Evolutionary conservation across 2,888 invertebrate species (phyloP).

Genomic region (Rapana venosa): DNA sequence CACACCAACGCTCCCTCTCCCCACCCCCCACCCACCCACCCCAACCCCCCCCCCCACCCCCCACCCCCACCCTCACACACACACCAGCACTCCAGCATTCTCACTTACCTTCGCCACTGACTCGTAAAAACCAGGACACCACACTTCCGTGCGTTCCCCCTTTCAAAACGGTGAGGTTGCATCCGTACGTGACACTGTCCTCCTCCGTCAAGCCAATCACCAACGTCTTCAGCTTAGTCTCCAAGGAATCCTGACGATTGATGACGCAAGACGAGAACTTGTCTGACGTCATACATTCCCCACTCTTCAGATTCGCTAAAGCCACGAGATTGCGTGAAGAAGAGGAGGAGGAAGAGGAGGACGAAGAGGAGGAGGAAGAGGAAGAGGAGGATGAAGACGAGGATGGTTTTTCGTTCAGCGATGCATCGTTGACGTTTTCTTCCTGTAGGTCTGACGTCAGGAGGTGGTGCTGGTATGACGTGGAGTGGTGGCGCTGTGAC

Average conservation of each 20-base stretch:
- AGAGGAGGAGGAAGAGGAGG: not conserved
- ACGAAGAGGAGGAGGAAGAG: not conserved
- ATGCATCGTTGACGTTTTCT: not conserved
- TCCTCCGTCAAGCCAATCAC: conserved; percentile 18
- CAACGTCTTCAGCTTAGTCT: conserved; percentile 32
- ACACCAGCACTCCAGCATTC: not conserved
- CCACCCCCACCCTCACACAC: not conserved
- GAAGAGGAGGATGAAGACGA: not conserved
- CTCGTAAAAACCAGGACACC: conserved; percentile 1
- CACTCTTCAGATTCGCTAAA: conserved; percentile 18
- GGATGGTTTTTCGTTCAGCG: not conserved
- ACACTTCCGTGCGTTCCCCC: conserved; percentile 21
- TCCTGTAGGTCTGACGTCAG: not conserved
- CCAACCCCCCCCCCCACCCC: not conserved
- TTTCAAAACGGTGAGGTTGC: conserved; percentile 29
- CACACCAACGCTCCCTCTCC: not conserved
- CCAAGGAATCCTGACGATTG: not conserved
- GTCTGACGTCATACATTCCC: conserved; percentile 36
- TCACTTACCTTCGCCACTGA: not conserved
- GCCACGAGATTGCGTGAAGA: not conserved
- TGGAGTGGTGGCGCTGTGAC: not conserved
- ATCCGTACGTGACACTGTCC: conserved; percentile 25
- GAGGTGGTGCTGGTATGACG: not conserved
- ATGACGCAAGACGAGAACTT: conserved; percentile 40
- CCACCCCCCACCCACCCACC: not conserved